Conservation (phyloP, 2,113 vertebrate species). For the Sceloporus undulatus region DNA sequence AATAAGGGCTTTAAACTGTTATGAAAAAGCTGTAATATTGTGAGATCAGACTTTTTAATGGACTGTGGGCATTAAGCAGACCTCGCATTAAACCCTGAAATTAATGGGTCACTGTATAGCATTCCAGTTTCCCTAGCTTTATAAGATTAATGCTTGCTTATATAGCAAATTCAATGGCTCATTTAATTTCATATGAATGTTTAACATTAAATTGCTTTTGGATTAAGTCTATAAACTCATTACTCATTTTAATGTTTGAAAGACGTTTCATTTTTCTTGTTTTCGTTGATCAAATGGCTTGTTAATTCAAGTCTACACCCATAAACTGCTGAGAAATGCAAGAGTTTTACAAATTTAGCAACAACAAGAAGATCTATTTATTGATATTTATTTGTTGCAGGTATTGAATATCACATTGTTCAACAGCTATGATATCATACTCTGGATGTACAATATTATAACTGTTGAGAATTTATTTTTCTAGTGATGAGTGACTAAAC, state of each 20-base stretch:
- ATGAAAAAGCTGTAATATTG: slow-evolving; percentile 81
- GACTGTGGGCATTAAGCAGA: slow-evolving; percentile 84
- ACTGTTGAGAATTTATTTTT: no score
- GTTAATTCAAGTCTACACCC: slow-evolving; percentile 80
- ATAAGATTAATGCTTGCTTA: slow-evolving; percentile 90
- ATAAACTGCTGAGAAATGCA: slow-evolving; percentile 76
- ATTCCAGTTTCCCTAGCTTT: slow-evolving; percentile 83
- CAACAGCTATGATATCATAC: no score
- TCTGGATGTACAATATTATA: no score
- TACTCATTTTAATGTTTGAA: slow-evolving; percentile 86
- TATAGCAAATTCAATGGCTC: slow-evolving; percentile 89
- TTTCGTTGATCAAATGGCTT: slow-evolving; percentile 84
- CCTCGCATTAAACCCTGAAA: slow-evolving; percentile 83
- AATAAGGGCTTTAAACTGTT: slow-evolving; percentile 75
- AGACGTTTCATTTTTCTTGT: slow-evolving; percentile 85
- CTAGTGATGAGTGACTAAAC: no score
- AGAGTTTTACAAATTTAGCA: slow-evolving; percentile 80
- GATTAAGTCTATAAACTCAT: slow-evolving; percentile 87
- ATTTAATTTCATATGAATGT: slow-evolving; percentile 91
- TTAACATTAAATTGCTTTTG: slow-evolving; percentile 90
- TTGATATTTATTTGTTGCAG: slow-evolving; percentile 75
- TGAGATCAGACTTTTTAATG: slow-evolving; percentile 84
- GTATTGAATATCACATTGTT: no score
- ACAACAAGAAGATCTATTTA: slow-evolving; percentile 69
- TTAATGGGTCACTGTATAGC: slow-evolving; percentile 87